Evolutionary conservation across 2,113 vertebrate genomes (phyloP).

Genomic region (Ptilonorhynchus violaceus): DNA sequence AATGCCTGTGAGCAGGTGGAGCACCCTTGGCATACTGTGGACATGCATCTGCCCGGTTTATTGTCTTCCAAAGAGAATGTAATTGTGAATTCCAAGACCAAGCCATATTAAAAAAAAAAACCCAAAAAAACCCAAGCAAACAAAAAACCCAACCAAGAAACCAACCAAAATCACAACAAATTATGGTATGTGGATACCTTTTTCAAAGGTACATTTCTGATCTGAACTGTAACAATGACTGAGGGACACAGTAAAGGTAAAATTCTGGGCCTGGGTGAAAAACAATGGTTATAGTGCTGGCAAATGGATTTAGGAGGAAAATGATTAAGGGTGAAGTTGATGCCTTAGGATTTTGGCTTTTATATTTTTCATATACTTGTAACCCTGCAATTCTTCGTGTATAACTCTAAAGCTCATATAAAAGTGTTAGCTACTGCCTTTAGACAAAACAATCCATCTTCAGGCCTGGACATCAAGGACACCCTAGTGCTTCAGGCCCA

Average conservation of each 20-base stretch:
- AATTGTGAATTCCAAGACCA: neutral
- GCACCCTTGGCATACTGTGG: neutral
- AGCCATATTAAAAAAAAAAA: neutral
- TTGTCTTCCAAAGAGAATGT: neutral
- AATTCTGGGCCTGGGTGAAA: neutral
- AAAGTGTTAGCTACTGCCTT: too few relatives aligned
- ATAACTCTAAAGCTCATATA: too few relatives aligned
- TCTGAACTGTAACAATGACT: neutral
- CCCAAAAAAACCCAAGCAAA: neutral
- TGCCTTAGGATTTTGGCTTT: too few relatives aligned
- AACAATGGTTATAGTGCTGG: neutral
- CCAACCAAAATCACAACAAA: neutral
- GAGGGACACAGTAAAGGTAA: neutral
- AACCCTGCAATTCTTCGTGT: too few relatives aligned
- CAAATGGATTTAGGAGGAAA: neutral
- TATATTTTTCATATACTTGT: too few relatives aligned
- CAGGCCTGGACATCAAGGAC: too few relatives aligned
- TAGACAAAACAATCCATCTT: too few relatives aligned
- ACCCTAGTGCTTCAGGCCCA: too few relatives aligned
- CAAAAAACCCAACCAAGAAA: neutral
- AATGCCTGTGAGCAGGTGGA: neutral
- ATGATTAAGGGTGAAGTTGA: neutral
- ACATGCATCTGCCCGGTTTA: neutral
- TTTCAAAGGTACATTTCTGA: neutral
- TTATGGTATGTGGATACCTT: neutral